A percentile compares a stretch with the other conserved stretches of the same genome.
phyloP scores from a whole-genome alignment of 2,888 invertebrate species.

The Graphium colonna region DNA sequence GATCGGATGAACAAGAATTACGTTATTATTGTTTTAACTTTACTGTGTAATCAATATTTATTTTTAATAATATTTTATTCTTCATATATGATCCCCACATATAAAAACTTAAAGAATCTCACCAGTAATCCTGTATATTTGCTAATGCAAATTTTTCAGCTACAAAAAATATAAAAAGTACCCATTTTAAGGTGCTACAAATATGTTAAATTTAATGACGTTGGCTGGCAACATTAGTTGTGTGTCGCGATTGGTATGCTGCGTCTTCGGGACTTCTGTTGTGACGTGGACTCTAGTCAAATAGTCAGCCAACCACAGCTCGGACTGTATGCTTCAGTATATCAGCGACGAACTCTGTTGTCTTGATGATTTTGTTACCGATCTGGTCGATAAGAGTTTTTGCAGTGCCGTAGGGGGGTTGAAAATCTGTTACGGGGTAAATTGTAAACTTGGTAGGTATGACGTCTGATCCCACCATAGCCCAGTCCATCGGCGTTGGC shows the following conservation, averaged over 20 bases:
- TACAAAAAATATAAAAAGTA: not conserved
- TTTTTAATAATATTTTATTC: too few species aligned
- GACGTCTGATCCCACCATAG: conserved; percentile 44
- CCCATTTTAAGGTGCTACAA: not conserved
- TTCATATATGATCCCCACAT: too few species aligned
- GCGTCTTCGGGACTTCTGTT: too few species aligned
- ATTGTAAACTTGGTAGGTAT: conserved; percentile 56
- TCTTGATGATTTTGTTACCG: conserved; percentile 69
- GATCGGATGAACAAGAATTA: too few species aligned
- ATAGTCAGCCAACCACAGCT: conserved; percentile 59
- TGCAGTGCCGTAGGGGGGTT: conserved; percentile 57
- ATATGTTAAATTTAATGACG: too few species aligned
- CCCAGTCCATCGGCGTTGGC: conserved; percentile 52
- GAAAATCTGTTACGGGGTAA: conserved; percentile 47
- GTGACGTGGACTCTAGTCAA: not conserved
- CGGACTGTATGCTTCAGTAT: conserved; percentile 67
- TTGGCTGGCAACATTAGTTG: too few species aligned
- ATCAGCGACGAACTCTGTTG: conserved; percentile 70
- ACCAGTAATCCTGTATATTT: not conserved
- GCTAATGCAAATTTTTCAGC: not conserved
- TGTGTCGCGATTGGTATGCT: too few species aligned
- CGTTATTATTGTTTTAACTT: too few species aligned
- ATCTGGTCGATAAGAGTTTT: conserved; percentile 72
- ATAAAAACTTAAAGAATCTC: not conserved
- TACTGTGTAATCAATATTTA: too few species aligned